Evolutionary conservation across 2,888 invertebrate genomes (phyloP), one percentile per base, ranked within the genome.

Genomic region (Nephrotoma appendiculata): DNA sequence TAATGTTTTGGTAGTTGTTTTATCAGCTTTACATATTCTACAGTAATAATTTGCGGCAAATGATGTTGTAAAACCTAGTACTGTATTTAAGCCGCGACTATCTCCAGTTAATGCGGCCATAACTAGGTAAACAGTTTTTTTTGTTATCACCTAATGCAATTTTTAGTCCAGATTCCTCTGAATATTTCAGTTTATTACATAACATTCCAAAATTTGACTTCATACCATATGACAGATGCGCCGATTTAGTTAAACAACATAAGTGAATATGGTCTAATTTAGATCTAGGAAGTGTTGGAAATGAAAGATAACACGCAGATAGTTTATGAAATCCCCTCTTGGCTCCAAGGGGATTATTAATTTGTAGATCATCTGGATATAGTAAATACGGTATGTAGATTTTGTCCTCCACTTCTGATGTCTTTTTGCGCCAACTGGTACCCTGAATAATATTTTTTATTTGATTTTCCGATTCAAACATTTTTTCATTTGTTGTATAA

Each of bases 11-110:
- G 57, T 86, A 86, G 86, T 52, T 85, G 88, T 86, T 88, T 88
- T 86, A 87, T 85, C 87, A 87, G 87, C 86, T 86, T 87, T 86
- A 71, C 83, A 83, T 9, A 83, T 83, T 41, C 83, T 83, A 83
- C 83, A 83, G 11, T 31, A 83, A 83, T 83, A 87, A 71, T 87
- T 88, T 9, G 88, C 87, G n/a, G 84, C 43, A 86, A 89, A 89
- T 44, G 87, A 87, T 86, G 88, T 87, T 7, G 87, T 86, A 42
- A 88, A 88, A 5, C 89, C 89, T 57, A 88, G 86, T 43, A 88
- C 71, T 15, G 87, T 86, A 86, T 89, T 87, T 9, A 88, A 57
- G 1, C 87, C 89, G 43, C 88, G 86, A 87, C 89, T 89, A 87
- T 89, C 88, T 0, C 88, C 88, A 4, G 87, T 19, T 19, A 88